Base-by-base conservation (phyloP, 2,888 invertebrate genomes). In the Rhaphigaster nebulosa region DNA sequence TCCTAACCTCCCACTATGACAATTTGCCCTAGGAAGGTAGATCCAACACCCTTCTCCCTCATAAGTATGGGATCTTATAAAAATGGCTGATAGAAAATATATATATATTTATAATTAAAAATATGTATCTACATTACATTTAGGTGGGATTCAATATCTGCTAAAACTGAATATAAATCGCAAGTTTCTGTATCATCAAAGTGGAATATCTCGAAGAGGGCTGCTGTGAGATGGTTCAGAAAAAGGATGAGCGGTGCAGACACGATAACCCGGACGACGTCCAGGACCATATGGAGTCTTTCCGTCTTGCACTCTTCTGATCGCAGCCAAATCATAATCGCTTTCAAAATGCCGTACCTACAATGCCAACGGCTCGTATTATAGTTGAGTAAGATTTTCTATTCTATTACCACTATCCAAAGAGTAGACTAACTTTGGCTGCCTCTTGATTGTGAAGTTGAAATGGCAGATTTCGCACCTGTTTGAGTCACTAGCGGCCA, bases 381-480 rank as follows among this genome's bases (percentile, higher is more conserved):
- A 29, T 20, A 38, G 6, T 76, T 10, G 18, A 0, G 15, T 76
- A 34, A 38, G 70, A 23, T 38, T 76, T 38, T 20, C 10, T 12
- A 38, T 38, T 20, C 8, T 20, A 0, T 76, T 10, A 76, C 5
- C 70, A 76, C 23, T 38, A 76, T 20, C 8, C 1, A 3, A 76
- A 1, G 23, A 29, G 6, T 45, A 15, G 15, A 54, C 88, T 56
- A 12, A 89, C 89, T 76, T 89, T 20, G 89, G 89, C 4, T 38
- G 29, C 65, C 89, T 89, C 50, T 76, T n/a, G 41, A 89, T 12
- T 18, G 65, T 70, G 50, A 70, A 89, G 45, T 26, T n/a, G 89
- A 76, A 89, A 4, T 96, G 95, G 93, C 97, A 97, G 38, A 97
- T 94, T 93, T 97, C 97, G 93, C 97, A 97, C 56, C 94, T 94